Base-by-base conservation (phyloP, 2,113 vertebrate species). In the Sarotherodon lohbergeri region DNA sequence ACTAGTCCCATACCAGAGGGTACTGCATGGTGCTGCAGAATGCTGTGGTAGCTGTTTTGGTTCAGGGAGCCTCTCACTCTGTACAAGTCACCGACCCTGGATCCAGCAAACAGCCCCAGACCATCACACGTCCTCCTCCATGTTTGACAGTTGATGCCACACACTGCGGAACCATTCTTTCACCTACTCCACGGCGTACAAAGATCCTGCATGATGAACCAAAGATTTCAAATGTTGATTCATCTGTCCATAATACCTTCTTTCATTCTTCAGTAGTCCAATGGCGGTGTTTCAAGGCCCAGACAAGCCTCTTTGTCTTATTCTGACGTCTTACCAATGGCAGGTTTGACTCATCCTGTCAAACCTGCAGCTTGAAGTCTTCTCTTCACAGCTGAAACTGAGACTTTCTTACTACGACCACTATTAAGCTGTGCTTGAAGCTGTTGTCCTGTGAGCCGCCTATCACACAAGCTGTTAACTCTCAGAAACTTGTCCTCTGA, bases 101-200 rank as follows among this genome's bases (percentile, higher is more conserved):
- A 54, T 54, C 0, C 52, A 54, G 52, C 52, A 0, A 54, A 54
- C 19, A 22, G 52, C 19, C 52, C 1, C 52, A 54, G 9, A 22
- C 5, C 52, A 54, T 54, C 52, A 22, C 52, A 54, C 19, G 22
- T 22, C 9, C 19, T 0, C 52, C 19, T 54, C 0, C 9, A 6
- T 54, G 2, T 54, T 54, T 54, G 52, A 54, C 0, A 0, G 9
- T 54, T 54, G 50, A 54, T n/a, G 4, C 19, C 50, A 54, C 19
- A n/a, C 19, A n/a, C 9, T 54, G 50, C 10, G 9, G 50, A 54
- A n/a, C 50, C 48, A 1, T 54, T 3, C 50, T 52, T 52, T 52
- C 50, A 52, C 17, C 19, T 52, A n/a, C 19, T 52, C 0, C 4
- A 52, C 0, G 19, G 19, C 4, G 0, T 0, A 9, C 19, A 52